A percentile compares a stretch with the other conserved stretches of the same genome.
phyloP scores from a whole-genome alignment of 2,888 invertebrate genomes.

The Glaucopsyche alexis region DNA sequence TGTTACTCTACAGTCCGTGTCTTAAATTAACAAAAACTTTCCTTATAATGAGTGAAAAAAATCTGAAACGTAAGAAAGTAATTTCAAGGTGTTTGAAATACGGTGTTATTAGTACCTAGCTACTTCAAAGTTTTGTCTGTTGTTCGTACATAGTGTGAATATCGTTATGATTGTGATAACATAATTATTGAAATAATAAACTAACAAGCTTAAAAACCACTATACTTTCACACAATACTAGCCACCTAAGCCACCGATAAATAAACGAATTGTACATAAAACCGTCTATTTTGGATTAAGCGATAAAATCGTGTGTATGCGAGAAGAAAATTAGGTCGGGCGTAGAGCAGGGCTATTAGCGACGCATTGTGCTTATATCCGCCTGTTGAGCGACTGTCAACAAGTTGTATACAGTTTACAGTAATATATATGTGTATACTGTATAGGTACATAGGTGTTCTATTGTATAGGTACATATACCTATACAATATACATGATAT shows the following conservation, averaged over 20 bases:
- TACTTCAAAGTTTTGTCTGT: too few relatives aligned
- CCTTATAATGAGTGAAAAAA: neutral
- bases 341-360: constrained; percentile 13
- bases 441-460: too few relatives aligned
- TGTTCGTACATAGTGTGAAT: too few relatives aligned
- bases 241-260: neutral
- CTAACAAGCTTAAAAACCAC: neutral
- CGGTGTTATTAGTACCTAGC: too few relatives aligned
- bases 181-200: too few relatives aligned
- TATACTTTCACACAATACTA: neutral
- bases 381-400: constrained; percentile 40
- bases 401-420: constrained; percentile 34
- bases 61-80: neutral
- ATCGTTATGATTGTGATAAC: too few relatives aligned
- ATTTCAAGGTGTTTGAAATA: neutral
- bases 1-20: neutral
- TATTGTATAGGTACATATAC: too few relatives aligned
- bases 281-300: neutral
- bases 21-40: neutral
- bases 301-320: constrained; percentile 13
- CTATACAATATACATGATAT: neutral
- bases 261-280: neutral
- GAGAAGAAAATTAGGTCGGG: constrained; percentile 19
- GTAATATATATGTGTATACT: too few relatives aligned
- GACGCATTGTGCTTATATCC: constrained; percentile 21